phyloP scores from a whole-genome alignment of 2,888 invertebrate species.

The Melanotus villosus region DNA sequence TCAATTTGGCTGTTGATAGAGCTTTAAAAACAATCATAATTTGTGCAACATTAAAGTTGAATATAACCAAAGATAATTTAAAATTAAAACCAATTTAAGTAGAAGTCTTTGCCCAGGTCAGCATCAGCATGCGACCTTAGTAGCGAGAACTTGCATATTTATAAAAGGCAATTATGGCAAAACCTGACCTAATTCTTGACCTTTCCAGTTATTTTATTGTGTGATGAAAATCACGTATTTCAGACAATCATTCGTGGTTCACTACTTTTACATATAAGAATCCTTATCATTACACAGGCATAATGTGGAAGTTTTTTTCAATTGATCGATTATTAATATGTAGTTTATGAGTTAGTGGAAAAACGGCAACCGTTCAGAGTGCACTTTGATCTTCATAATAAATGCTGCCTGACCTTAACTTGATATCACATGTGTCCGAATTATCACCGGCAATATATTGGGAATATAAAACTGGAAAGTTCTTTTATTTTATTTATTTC shows the following conservation, averaged over 20 bases:
- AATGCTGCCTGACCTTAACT: not conserved
- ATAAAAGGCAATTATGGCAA: conserved; percentile 23
- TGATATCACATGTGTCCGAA: not conserved
- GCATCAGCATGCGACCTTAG: conserved; percentile 25
- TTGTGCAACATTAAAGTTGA: too few species aligned
- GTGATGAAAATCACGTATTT: conserved; percentile 8
- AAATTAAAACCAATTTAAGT: conserved; percentile 28
- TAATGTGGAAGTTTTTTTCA: not conserved
- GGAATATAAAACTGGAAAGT: not conserved
- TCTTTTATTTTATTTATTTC: too few species aligned
- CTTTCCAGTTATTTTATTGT: conserved; percentile 7
- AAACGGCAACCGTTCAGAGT: not conserved
- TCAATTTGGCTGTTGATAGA: not conserved
- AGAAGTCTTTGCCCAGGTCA: conserved; percentile 22
- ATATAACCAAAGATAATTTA: conserved; percentile 10
- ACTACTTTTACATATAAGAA: too few species aligned
- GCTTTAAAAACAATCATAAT: not conserved
- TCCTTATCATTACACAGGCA: too few species aligned
- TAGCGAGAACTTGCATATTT: not conserved
- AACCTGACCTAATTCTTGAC: conserved; percentile 29
- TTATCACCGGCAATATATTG: not conserved
- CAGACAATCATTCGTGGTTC: not conserved
- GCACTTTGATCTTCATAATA: not conserved
- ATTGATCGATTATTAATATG: not conserved
- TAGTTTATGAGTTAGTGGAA: too few species aligned